Evolutionary conservation across 2,113 vertebrate species (phyloP), one percentile per base, ranked within the genome.

Genomic region (Myiopsitta monachus): DNA sequence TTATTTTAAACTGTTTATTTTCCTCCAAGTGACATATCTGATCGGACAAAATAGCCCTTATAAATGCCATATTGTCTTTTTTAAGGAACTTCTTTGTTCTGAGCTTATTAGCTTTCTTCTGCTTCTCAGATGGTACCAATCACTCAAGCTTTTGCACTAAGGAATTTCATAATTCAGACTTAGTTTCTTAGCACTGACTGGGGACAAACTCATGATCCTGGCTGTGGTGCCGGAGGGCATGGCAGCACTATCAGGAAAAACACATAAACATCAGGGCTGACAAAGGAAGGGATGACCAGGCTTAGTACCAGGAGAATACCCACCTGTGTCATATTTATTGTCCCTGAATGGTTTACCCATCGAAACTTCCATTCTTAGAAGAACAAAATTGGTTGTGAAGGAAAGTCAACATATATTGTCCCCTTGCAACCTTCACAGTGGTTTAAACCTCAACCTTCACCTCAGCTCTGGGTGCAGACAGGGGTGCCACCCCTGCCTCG

Each of bases 331-430:
- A 14, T 23, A 61, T 49, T 12, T 30, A 49, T 33, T 1, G 12
- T 21, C 23, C 23, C 36, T 27, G 28, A 5, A 14, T 5, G 8
- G 30, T 66, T 86, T 41, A 36, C 59, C 39, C 23, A 11, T 9
- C 7, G 21, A 61, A 62, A 67, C 18, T 33, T 47, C n/a, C 18
- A 12, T 13, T 61, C 57, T 49, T 55, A 46, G 14, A 41, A 52
- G n/a, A 36, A 10, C 6, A 15, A 43, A 83, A 73, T 0, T 36
- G 26, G n/a, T 21, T 0, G 0, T 30, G 18, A 62, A 41, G 14
- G 18, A 68, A 80, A 69, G 30, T 8, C 33, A 39, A 23, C 0
- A 2, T 22, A 5, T 10, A 30, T 12, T 4, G 21, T 70, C 4
- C 11, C 14, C 10, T 2, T 6, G 36, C 5, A 49, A 43, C 27